A percentile compares a stretch with the other conserved stretches of the same genome.
Conservation (phyloP, 2,888 invertebrate genomes). For the Ctenicera cuprea region DNA sequence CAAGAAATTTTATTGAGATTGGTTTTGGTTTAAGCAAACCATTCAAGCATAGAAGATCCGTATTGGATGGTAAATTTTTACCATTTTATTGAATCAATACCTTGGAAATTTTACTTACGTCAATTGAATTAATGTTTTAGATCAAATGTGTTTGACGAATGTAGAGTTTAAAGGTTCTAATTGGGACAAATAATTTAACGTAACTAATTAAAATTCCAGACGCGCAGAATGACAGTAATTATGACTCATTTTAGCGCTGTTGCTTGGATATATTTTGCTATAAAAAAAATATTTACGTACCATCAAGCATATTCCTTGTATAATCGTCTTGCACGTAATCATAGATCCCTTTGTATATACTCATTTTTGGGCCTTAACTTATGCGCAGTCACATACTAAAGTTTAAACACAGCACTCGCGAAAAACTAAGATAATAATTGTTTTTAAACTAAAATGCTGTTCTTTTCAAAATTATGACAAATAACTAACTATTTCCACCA, state of each 20-base stretch:
- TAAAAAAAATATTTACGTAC: slow-evolving; percentile 57
- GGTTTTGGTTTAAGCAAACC: slow-evolving; percentile 7
- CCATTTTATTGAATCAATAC: slow-evolving; percentile 3
- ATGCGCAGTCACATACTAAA: slow-evolving; percentile 10
- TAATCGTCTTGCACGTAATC: slow-evolving; percentile 65
- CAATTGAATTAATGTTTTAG: too few species aligned
- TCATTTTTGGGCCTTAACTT: slow-evolving; percentile 57
- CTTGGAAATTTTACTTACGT: neutral
- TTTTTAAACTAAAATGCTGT: too few species aligned
- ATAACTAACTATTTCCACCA: neutral
- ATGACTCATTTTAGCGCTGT: too few species aligned
- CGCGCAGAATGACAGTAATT: neutral
- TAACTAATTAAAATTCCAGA: slow-evolving; percentile 6
- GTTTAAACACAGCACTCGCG: neutral
- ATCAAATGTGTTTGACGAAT: too few species aligned
- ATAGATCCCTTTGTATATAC: slow-evolving; percentile 61
- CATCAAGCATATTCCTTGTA: slow-evolving; percentile 68
- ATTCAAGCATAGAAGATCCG: neutral
- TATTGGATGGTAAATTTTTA: slow-evolving; percentile 5
- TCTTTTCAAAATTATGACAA: neutral
- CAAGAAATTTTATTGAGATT: slow-evolving; percentile 10
- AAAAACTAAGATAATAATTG: neutral
- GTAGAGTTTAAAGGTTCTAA: too few species aligned
- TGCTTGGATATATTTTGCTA: too few species aligned
- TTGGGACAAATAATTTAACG: too few species aligned